These are phyloP conservation scores for Epistrophe grossulariae DNA, from an alignment of 2,888 invertebrate species.

Conservation along the genomic window DNA sequence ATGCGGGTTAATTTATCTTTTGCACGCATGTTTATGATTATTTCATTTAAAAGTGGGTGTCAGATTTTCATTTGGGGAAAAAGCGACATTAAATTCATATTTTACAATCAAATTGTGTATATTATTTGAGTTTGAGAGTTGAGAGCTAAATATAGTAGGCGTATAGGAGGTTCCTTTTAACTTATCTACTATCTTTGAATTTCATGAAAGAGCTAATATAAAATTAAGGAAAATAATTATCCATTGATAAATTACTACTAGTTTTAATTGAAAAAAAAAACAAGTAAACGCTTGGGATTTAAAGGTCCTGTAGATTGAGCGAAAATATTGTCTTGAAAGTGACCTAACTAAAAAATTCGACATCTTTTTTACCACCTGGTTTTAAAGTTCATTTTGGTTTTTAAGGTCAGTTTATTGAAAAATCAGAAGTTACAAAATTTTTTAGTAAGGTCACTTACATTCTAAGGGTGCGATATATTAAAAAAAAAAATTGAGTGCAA, in stretches of 20 bases:
- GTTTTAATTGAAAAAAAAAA: no score
- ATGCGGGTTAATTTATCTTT: conserved; percentile 28
- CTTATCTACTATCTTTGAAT: not conserved
- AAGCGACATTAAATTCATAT: not conserved
- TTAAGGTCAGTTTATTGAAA: no score
- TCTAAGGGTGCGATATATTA: no score
- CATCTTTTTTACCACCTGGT: no score
- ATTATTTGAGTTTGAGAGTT: not conserved
- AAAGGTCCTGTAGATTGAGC: no score
- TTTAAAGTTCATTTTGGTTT: no score
- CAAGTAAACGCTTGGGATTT: no score
- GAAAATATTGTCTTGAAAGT: no score
- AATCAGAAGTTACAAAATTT: no score
- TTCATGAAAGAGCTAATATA: not conserved
- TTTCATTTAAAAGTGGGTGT: conserved; percentile 30
- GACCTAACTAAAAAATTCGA: no score
- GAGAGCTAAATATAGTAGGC: not conserved
- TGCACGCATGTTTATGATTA: conserved; percentile 22
- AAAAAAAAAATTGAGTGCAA: no score
- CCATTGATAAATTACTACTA: not conserved
- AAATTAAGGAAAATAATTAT: not conserved
- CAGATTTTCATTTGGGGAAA: conserved; percentile 13
- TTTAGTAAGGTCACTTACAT: no score
- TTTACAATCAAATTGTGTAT: not conserved
- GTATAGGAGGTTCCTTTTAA: not conserved